Conservation (phyloP, 2,113 vertebrate species). For the Phylloscopus trochilus region DNA sequence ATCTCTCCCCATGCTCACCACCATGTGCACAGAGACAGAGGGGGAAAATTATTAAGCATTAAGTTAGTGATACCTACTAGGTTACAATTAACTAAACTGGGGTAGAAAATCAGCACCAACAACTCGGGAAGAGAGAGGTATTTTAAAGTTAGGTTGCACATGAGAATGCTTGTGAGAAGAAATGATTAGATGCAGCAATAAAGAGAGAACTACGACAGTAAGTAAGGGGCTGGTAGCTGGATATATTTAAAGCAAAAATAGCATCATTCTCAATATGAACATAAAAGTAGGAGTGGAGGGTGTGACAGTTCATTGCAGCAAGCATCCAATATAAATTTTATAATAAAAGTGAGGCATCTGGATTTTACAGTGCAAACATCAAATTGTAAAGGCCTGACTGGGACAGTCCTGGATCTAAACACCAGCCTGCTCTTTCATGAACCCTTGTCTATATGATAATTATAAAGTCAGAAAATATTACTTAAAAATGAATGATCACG, state of each 20-base stretch:
- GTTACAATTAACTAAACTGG: neutral
- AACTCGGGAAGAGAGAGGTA: neutral
- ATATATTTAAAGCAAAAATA: slow-evolving; percentile 29
- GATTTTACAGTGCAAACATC: slow-evolving; percentile 7
- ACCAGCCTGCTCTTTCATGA: neutral
- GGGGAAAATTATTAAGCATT: neutral
- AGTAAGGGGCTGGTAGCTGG: neutral
- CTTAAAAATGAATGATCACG: neutral
- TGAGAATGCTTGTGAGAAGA: neutral
- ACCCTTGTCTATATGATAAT: neutral
- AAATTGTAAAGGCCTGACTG: neutral
- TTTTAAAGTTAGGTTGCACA: neutral
- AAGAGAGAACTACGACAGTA: neutral
- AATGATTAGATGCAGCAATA: slow-evolving; percentile 5
- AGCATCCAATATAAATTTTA: neutral
- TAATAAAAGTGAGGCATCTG: slow-evolving; percentile 38
- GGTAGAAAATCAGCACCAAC: neutral
- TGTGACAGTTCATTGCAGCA: slow-evolving; percentile 12
- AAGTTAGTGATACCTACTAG: neutral
- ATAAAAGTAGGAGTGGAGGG: slow-evolving; percentile 2
- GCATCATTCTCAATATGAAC: slow-evolving; percentile 15
- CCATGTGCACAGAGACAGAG: neutral
- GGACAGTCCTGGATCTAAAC: neutral
- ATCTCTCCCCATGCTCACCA: neutral
- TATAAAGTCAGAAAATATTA: neutral